Evolutionary conservation across 1,140 invertebrate species (phyloP).

Genomic region (Maconellicoccus hirsutus): DNA sequence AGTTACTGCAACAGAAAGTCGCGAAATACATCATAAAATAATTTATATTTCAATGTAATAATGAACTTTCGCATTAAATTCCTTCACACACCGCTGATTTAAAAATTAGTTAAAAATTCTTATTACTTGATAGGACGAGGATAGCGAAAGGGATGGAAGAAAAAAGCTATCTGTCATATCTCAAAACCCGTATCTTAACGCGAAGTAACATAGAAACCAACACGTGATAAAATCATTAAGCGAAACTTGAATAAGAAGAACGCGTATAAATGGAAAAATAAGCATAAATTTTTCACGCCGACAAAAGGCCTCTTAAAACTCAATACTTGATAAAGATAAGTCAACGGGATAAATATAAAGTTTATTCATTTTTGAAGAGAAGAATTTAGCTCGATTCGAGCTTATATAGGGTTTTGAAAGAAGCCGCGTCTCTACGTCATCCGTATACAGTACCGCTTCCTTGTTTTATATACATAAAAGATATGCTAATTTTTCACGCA

Average conservation of each 20-base stretch:
- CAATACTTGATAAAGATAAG: background rate
- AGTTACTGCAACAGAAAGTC: background rate
- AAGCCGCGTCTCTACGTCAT: background rate
- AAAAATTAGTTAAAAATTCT: constrained; percentile 1
- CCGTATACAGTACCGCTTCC: background rate
- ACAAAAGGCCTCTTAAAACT: constrained; percentile 4
- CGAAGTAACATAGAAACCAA: too few relatives aligned
- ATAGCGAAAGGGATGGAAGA: too few relatives aligned
- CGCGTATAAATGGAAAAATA: background rate
- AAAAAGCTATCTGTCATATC: background rate
- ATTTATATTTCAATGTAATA: background rate
- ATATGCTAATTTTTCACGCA: constrained; percentile 5
- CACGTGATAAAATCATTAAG: too few relatives aligned
- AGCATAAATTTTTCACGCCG: background rate
- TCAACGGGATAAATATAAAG: background rate
- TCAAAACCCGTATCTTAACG: too few relatives aligned
- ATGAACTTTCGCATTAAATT: constrained; percentile 5
- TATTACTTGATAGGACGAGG: too few relatives aligned
- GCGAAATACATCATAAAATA: background rate
- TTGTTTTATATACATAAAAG: constrained; percentile 7
- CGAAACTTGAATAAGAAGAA: background rate
- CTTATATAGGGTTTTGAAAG: background rate
- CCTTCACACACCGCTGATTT: background rate
- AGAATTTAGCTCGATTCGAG: constrained; percentile 7
- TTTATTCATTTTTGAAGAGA: constrained; percentile 6